Percentiles rank a stretch among this genome's conserved stretches.
Conservation (phyloP, 1,140 invertebrate species). For the Pygmarrhopalites habei region DNA sequence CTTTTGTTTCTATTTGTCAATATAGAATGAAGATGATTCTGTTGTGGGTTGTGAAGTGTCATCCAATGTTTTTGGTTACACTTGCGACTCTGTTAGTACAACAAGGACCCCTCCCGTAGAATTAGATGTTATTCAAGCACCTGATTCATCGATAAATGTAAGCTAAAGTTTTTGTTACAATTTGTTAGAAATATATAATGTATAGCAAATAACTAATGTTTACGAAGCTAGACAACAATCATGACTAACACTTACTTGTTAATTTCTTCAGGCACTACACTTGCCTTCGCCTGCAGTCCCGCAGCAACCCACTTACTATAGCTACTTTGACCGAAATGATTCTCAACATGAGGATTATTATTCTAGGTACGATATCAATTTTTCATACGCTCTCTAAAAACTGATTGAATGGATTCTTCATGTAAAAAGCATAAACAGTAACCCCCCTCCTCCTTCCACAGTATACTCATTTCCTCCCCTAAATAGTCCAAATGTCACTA, state of each 20-base stretch:
- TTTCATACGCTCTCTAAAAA: neutral
- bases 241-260: too few species aligned
- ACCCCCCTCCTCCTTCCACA: too few species aligned
- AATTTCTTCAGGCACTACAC: too few species aligned
- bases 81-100: constrained; percentile 30
- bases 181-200: too few species aligned
- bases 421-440: too few species aligned
- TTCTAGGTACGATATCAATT: constrained; percentile 42
- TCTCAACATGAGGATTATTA: constrained; percentile 41
- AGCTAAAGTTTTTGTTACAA: too few species aligned
- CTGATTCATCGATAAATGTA: constrained; percentile 39
- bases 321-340: constrained; percentile 43
- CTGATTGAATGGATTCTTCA: neutral
- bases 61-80: constrained; percentile 30
- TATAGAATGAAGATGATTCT: too few species aligned
- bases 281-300: constrained; percentile 29
- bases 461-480: too few species aligned
- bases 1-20: too few species aligned
- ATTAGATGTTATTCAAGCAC: constrained; percentile 30
- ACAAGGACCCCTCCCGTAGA: constrained; percentile 35
- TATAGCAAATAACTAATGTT: too few species aligned
- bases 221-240: too few species aligned
- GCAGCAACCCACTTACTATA: constrained; percentile 40
- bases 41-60: constrained; percentile 23
- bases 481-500: too few species aligned